phyloP scores from a whole-genome alignment of 2,113 vertebrate species.

The Sarotherodon lohbergeri region DNA sequence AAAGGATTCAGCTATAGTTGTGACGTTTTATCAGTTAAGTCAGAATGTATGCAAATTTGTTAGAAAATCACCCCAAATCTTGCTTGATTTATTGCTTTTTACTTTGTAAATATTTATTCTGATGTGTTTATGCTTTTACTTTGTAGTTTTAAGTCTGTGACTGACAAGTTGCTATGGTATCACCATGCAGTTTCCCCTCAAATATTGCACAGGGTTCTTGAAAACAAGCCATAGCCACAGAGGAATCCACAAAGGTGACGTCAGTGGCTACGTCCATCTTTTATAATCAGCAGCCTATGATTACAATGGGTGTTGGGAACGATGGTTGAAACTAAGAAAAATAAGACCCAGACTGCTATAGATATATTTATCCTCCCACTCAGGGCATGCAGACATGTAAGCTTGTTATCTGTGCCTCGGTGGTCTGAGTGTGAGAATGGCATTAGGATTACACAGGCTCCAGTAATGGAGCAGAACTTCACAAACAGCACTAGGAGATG shows the following conservation, averaged over 20 bases:
- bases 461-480: not conserved
- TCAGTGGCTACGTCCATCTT: not conserved
- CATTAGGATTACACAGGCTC: not conserved
- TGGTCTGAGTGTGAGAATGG: not conserved
- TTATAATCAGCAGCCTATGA: not conserved
- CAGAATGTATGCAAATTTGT: not conserved
- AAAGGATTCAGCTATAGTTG: not conserved
- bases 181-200: not conserved
- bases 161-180: not conserved
- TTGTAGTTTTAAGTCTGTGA: not conserved
- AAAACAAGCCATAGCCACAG: not conserved
- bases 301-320: not conserved
- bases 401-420: not conserved
- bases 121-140: not conserved
- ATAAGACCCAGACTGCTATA: not conserved
- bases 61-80: not conserved
- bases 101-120: not conserved
- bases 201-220: not conserved
- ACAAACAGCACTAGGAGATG: not conserved
- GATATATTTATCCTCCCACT: not conserved
- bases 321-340: not conserved
- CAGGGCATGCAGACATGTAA: not conserved
- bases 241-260: not conserved
- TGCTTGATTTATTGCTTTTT: not conserved
- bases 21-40: not conserved